Evolutionary conservation across 2,888 invertebrate genomes (phyloP).

Genomic region (Nemotelus pantherinus): DNA sequence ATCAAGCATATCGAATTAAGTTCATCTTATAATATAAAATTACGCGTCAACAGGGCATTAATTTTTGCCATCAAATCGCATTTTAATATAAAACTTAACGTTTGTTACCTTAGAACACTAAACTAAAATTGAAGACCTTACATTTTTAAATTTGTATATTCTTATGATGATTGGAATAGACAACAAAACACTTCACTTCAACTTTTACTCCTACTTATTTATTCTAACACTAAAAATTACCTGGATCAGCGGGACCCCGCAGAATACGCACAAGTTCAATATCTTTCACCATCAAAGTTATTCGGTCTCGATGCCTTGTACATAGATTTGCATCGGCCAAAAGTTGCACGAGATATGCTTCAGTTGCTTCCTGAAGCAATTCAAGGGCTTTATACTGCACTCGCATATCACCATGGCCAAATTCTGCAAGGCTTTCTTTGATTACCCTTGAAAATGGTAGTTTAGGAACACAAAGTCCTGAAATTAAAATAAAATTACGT

Average conservation of each 20-base stretch:
- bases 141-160: too few species aligned
- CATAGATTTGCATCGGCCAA: slow-evolving; percentile 66
- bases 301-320: slow-evolving; percentile 64
- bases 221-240: background rate
- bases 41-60: too few species aligned
- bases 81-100: too few species aligned
- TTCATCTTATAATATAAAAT: too few species aligned
- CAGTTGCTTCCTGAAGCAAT: slow-evolving; percentile 66
- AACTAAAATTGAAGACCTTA: too few species aligned
- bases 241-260: slow-evolving; percentile 56
- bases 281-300: slow-evolving; percentile 66
- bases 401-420: slow-evolving; percentile 48
- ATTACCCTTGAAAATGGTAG: slow-evolving; percentile 65
- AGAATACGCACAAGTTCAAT: slow-evolving; percentile 64
- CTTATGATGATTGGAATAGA: too few species aligned
- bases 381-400: slow-evolving; percentile 63
- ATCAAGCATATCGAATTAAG: too few species aligned
- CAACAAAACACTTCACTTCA: too few species aligned
- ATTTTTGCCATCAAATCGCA: too few species aligned
- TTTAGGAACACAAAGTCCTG: slow-evolving; percentile 62
- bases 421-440: slow-evolving; percentile 62
- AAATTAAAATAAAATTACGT: background rate
- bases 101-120: too few species aligned
- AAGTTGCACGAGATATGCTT: slow-evolving; percentile 66
- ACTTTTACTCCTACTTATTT: too few species aligned